These are phyloP conservation scores for Macrostomum cliftonense DNA, from an alignment of 2,888 invertebrate genomes.

Conservation along the genomic window DNA sequence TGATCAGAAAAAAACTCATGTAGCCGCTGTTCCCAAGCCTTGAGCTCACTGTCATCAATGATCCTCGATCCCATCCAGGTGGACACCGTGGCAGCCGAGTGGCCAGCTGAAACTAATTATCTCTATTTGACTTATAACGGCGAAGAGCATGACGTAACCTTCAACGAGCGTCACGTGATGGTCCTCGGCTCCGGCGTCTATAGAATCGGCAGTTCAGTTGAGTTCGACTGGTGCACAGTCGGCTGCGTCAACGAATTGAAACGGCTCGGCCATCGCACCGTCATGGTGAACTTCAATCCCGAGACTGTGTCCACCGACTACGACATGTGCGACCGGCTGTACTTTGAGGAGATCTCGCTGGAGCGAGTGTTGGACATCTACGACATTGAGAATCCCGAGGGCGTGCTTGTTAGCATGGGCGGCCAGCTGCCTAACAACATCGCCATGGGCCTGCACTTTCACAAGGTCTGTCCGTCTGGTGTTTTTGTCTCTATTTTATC, in stretches of 20 bases:
- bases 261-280: slow-evolving; percentile 52
- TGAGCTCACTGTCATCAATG: too few species aligned
- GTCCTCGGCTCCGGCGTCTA: slow-evolving; percentile 65
- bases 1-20: too few species aligned
- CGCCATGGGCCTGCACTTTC: slow-evolving; percentile 78
- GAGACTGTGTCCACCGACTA: slow-evolving; percentile 99
- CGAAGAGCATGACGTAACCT: slow-evolving; percentile 24
- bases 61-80: too few species aligned
- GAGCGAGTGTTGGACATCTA: slow-evolving; percentile 97
- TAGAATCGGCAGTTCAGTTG: slow-evolving; percentile 88
- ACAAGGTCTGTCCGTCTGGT: slow-evolving; percentile 23
- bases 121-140: slow-evolving; percentile 94
- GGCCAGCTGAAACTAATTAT: slow-evolving; percentile 95
- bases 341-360: slow-evolving; percentile 97
- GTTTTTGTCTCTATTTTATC: too few species aligned
- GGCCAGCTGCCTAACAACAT: slow-evolving; percentile 98
- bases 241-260: slow-evolving; percentile 74
- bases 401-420: slow-evolving; percentile 88
- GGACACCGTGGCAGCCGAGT: slow-evolving; percentile 95
- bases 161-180: slow-evolving; percentile 19
- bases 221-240: slow-evolving; percentile 93
- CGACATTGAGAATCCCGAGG: slow-evolving; percentile 70
- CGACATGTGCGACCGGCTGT: slow-evolving; percentile 92
- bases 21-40: too few species aligned
- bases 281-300: slow-evolving; percentile 97